Evolutionary conservation across 2,888 invertebrate genomes (phyloP), one percentile per base, ranked within the genome.

Genomic region (Holacanthella duospinosa): DNA sequence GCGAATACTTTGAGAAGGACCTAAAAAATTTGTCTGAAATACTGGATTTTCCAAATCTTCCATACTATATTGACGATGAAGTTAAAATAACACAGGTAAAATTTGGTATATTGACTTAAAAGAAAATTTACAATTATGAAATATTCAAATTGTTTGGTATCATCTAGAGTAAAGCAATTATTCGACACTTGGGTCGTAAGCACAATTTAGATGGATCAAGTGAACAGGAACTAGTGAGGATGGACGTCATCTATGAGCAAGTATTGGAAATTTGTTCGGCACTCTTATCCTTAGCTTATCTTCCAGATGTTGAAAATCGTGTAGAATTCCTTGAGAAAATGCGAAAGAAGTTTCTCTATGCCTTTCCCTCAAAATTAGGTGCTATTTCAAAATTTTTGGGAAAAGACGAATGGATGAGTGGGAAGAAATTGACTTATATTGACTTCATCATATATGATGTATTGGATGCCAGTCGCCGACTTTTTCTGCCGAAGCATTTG

Each of bases 151-250:
- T n/a, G n/a, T n/a, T n/a, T n/a, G n/a, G n/a, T n/a, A 2, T 24
- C 29, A n/a, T n/a, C 6, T 29, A 57, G 57, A 36, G n/a, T 16
- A 28, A 29, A 19, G 57, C 29, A 3, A 57, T 57, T 29, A 4
- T 57, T 3, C n/a, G 16, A 19, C 24, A 57, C 21, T 21, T 57
- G 29, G 57, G 57, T n/a, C 29, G 57, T 16, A 57, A 57, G 24
- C 29, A 57, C 36, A 19, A 36, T n/a, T 29, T 57, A 21, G 36
- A 57, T n/a, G 29, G n/a, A 29, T n/a, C 6, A 21, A 29, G 19
- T 19, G 57, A 57, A 25, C n/a, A 27, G 9, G 57, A 57, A 21
- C 6, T 6, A 9, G 9, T 29, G 6, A 12, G 57, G 6, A 16
- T 9, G n/a, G 29, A 3, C 29, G 6, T 57, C 29, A 36, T 21